Evolutionary conservation across 2,797 vertebrate species (phyloP).

Genomic region (Threskiornis aethiopicus): DNA sequence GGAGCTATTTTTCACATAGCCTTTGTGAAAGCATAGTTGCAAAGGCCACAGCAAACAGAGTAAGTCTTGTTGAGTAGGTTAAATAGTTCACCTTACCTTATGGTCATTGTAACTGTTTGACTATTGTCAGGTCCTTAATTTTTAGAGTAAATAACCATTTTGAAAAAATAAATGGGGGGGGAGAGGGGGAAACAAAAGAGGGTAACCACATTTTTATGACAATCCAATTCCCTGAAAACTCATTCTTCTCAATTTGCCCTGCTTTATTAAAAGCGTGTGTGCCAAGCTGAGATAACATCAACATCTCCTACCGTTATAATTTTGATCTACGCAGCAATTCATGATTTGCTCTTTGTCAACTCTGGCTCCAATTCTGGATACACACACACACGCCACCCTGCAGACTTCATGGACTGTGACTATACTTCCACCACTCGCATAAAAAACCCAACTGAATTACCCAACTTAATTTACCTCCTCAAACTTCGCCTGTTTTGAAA

Average conservation of each 20-base stretch:
- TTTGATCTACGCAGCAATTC: not conserved
- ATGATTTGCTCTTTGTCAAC: not conserved
- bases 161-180: not conserved
- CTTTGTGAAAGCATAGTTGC: not conserved
- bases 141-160: not conserved
- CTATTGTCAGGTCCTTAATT: not conserved
- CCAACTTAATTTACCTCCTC: not conserved
- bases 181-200: not conserved
- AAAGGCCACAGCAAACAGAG: not conserved
- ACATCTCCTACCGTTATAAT: not conserved
- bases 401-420: not conserved
- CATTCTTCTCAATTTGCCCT: not conserved
- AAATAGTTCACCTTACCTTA: not conserved
- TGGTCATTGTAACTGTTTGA: not conserved
- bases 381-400: fast-evolving
- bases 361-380: not conserved
- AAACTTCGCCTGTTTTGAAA: not conserved
- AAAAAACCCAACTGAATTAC: not conserved
- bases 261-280: not conserved
- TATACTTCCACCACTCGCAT: not conserved
- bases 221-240: not conserved
- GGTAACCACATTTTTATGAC: not conserved
- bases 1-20: not conserved
- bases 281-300: not conserved
- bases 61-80: not conserved